These are phyloP conservation scores for Agrotis ipsilon DNA, from an alignment of 2,888 invertebrate species.

Conservation along the genomic window DNA sequence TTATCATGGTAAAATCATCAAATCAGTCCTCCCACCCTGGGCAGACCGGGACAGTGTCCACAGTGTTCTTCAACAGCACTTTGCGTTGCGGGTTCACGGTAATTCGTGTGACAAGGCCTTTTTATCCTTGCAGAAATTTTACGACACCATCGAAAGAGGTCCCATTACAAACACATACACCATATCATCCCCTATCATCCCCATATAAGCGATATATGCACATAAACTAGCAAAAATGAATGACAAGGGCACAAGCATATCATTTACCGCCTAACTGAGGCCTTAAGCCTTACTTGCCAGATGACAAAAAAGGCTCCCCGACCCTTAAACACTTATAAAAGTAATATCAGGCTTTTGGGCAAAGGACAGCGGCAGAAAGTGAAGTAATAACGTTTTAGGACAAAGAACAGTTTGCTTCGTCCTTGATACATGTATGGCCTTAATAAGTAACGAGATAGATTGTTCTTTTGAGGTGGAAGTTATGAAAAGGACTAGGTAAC, in stretches of 20 bases:
- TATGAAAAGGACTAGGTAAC: background rate
- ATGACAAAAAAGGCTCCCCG: slow-evolving; percentile 65
- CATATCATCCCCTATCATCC: background rate
- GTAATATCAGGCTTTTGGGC: slow-evolving; percentile 58
- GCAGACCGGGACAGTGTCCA: no score
- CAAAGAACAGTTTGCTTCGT: slow-evolving; percentile 45
- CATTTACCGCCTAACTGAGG: slow-evolving; percentile 42
- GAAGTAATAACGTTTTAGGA: slow-evolving; percentile 54
- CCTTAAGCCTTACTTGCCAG: slow-evolving; percentile 27
- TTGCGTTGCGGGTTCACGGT: no score
- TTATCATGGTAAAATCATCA: no score
- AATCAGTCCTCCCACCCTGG: no score
- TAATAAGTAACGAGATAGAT: background rate
- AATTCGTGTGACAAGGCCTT: no score
- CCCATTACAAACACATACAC: background rate
- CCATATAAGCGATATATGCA: slow-evolving; percentile 14
- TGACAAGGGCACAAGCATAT: slow-evolving; percentile 45
- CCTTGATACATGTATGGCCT: slow-evolving; percentile 5
- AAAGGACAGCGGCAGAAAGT: slow-evolving; percentile 45
- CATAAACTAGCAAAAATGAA: slow-evolving; percentile 43
- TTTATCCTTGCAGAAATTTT: background rate
- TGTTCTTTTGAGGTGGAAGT: background rate
- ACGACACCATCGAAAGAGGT: background rate
- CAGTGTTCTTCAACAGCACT: no score
- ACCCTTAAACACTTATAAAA: slow-evolving; percentile 57